Evolutionary conservation across 2,888 invertebrate species (phyloP), one percentile per base, ranked within the genome.

Genomic region (Acleris emargana): DNA sequence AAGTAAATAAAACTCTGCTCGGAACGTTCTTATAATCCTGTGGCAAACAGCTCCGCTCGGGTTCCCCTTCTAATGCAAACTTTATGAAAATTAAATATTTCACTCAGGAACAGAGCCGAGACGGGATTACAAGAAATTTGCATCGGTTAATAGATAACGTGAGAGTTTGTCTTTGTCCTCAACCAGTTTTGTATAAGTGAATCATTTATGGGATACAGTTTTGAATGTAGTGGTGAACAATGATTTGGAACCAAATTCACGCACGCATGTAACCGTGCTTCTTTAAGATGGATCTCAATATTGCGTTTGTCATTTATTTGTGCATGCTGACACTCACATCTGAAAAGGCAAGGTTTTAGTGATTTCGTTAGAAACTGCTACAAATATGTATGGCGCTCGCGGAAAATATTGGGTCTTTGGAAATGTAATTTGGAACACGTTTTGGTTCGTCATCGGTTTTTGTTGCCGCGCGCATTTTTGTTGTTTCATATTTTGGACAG

Each of bases 51-150:
- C 59, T 59, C 49, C 58, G 53, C 53, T 18, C 38, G 52, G 49
- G 45, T 53, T 49, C 62, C 50, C 49, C 16, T 32, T 83, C 82
- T 88, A 88, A 90, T 88, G 87, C 86, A 88, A 86, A 89, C 89
- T 90, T 91, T 91, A 90, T 91, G 91, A 91, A 92, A 91, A 91
- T 92, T 91, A 91, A 91, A 92, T 91, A 92, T 91, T 89, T 90
- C 89, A 86, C 86, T 88, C 83, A 75, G 76, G 81, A 80, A 78
- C 78, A 75, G 72, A 71, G 70, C 79, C 74, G 82, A 83, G 83
- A 80, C 80, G 84, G 90, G 92, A 91, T 91, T 91, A 91, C 90
- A 89, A 87, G 87, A 86, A 89, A 92, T 92, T 92, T 91, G 90
- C 91, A 92, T 92, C 89, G 86, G 88, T 86, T 91, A 91, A 92